These are phyloP conservation scores for Falco concolor DNA, from an alignment of 2,797 vertebrate genomes.

Conservation along the genomic window DNA sequence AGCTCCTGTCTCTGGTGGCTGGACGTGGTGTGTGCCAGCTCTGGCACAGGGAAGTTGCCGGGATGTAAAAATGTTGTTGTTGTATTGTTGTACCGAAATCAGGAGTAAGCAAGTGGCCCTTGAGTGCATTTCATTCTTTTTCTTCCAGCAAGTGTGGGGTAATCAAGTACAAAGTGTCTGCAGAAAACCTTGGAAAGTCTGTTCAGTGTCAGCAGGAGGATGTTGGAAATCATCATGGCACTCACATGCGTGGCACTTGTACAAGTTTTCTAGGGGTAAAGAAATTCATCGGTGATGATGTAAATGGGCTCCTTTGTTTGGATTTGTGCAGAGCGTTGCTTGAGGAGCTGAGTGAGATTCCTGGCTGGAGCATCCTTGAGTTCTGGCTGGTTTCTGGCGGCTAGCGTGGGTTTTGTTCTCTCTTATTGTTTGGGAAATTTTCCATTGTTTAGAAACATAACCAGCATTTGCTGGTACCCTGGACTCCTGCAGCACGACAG, in stretches of 20 bases:
- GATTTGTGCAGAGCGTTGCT: neutral
- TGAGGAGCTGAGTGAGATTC: neutral
- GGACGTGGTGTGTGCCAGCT: neutral
- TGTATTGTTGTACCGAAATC: neutral
- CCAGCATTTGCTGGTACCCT: neutral
- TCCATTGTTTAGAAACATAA: neutral
- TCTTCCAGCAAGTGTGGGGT: neutral
- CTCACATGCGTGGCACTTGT: neutral
- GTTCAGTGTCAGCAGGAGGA: neutral
- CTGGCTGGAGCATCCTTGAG: neutral
- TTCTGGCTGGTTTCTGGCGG: neutral
- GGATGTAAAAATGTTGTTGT: neutral
- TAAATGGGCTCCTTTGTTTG: neutral
- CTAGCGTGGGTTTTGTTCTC: neutral
- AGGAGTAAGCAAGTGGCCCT: neutral
- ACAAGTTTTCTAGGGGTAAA: neutral
- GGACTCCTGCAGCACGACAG: neutral
- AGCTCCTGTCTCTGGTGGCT: neutral
- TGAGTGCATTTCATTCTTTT: neutral
- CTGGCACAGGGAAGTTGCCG: neutral
- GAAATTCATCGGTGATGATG: neutral
- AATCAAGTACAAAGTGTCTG: neutral
- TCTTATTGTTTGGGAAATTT: neutral
- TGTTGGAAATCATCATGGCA: neutral
- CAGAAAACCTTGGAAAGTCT: neutral